These are phyloP conservation scores for Eremophila alpestris DNA, from an alignment of 2,797 vertebrate genomes.

Conservation along the genomic window DNA sequence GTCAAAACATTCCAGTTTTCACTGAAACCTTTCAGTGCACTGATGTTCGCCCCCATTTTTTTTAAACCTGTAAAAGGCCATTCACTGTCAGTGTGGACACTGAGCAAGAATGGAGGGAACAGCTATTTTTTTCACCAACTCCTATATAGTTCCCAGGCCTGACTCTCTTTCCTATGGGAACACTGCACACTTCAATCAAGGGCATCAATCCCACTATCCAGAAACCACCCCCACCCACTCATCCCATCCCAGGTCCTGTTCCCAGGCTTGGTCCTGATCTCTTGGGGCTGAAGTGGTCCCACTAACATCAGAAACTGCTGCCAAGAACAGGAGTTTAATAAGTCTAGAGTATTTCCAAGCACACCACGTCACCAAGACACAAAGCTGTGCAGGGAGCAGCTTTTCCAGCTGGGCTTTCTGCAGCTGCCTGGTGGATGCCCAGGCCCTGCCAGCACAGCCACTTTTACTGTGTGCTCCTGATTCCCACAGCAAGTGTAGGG, in stretches of 20 bases:
- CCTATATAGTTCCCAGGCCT: not conserved
- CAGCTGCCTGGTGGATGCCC: not conserved
- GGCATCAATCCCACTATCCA: not conserved
- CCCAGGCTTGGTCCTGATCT: not conserved
- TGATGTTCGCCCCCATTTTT: not conserved
- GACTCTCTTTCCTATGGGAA: not conserved
- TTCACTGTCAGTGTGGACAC: not conserved
- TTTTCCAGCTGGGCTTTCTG: not conserved
- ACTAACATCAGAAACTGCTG: not conserved
- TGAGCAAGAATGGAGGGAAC: not conserved
- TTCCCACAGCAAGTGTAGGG: not conserved
- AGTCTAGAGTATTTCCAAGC: not conserved
- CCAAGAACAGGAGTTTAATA: not conserved
- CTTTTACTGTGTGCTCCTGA: fast-evolving
- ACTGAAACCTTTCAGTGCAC: not conserved
- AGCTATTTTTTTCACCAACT: not conserved
- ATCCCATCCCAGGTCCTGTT: fast-evolving
- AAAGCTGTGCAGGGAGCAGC: fast-evolving
- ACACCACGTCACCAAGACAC: fast-evolving
- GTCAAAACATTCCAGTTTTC: not conserved
- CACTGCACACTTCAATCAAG: not conserved
- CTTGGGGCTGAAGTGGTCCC: not conserved
- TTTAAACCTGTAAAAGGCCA: not conserved
- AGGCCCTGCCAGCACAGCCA: not conserved
- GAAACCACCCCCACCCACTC: not conserved